Evolutionary conservation across 2,797 vertebrate genomes (phyloP), one percentile per base, ranked within the genome.

Genomic region (Acipenser transmontanus): DNA sequence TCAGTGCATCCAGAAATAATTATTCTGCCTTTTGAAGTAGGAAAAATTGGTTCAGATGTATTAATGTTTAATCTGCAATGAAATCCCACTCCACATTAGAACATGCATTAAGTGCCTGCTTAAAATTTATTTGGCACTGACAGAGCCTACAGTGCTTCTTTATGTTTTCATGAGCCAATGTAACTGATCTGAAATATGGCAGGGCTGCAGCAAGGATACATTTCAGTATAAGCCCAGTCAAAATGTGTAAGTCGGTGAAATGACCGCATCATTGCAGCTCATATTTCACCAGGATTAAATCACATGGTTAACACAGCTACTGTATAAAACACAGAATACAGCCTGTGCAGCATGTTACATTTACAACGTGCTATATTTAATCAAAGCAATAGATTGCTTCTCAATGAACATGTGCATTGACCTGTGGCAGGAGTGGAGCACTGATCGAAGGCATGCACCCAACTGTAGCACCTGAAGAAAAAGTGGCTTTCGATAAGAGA

Each of bases 1-100:
- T 57, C 12, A 57, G 6, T 11, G 54, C 54, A 57, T n/a, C 9
- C 54, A 57, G 54, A 57, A 11, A 57, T 57, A 1, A n/a, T 57
- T 57, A n/a, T 57, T 57, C 54, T 57, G 54, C 14, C 54, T 57
- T 57, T 57, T 57, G 54, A 57, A 13, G 54, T 57, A 57, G 54
- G 54, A 13, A 57, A 57, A 57, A 57, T 57, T 57, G 12, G 9
- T 57, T 57, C 54, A n/a, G 6, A n/a, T 57, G 54, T 11, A 57
- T 57, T 57, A 57, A 57, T 57, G 54, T 57, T 57, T 57, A 57
- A 57, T 57, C 54, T 13, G 54, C 54, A n/a, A 11, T n/a, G n/a
- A 57, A 57, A 57, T n/a, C 9, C 54, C 54, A 57, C 54, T 57
- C 54, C 12, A n/a, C 54, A 57, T 57, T 57, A 7, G 12, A n/a